Evolutionary conservation across 2,113 vertebrate genomes (phyloP).

Genomic region (Charadrius vociferus): DNA sequence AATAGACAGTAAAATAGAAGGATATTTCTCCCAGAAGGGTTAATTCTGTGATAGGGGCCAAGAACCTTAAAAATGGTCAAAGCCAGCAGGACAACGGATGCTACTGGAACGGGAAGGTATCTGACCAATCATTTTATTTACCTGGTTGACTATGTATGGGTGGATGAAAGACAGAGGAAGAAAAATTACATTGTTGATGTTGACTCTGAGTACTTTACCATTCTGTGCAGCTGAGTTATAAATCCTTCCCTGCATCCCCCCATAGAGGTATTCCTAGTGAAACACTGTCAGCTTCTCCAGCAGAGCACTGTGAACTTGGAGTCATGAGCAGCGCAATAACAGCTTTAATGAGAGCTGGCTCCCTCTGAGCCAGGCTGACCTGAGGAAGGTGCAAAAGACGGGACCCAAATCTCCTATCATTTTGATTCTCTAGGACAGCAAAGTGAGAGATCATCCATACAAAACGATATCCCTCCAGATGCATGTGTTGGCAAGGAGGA

Average conservation of each 20-base stretch:
- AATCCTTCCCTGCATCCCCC: background rate
- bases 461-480: background rate
- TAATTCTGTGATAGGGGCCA: background rate
- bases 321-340: fast-evolving
- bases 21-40: background rate
- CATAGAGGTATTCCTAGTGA: background rate
- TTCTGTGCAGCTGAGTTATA: background rate
- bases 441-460: fast-evolving
- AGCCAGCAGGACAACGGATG: background rate
- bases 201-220: background rate
- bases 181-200: background rate
- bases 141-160: background rate
- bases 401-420: fast-evolving
- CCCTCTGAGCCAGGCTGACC: background rate
- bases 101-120: background rate
- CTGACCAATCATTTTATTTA: background rate
- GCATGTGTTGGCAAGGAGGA: background rate
- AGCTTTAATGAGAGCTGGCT: background rate
- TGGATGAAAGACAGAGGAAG: background rate
- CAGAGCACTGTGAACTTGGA: background rate
- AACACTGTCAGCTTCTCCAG: background rate
- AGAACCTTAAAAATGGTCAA: background rate
- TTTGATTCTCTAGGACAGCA: background rate
- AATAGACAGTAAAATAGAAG: background rate
- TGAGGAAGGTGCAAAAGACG: background rate